Evolutionary conservation across 2,888 invertebrate genomes (phyloP).

Genomic region (Andrena hattorfiana): DNA sequence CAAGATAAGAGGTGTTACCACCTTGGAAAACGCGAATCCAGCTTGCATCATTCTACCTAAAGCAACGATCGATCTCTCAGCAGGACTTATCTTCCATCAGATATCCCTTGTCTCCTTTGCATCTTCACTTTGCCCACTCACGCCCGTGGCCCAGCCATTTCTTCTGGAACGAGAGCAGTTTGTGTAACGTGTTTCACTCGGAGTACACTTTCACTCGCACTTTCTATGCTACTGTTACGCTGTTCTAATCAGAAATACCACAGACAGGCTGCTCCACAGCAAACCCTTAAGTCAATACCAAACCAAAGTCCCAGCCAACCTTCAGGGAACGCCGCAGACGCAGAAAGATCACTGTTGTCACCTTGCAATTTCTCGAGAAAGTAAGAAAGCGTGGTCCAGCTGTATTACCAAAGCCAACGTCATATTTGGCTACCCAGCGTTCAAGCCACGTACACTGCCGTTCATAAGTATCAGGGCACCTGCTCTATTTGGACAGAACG

Average conservation of each 20-base stretch:
- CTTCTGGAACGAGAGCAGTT: conserved; percentile 9
- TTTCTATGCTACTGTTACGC: conserved; percentile 33
- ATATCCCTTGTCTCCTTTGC: not conserved
- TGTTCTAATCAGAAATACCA: not conserved
- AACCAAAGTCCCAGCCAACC: not conserved
- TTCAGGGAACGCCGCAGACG: not conserved
- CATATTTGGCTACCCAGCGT: not conserved
- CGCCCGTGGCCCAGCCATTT: not conserved
- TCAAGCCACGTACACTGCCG: not conserved
- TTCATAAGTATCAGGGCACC: too few relatives aligned
- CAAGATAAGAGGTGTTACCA: not conserved
- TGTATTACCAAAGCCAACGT: not conserved
- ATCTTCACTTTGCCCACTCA: not conserved
- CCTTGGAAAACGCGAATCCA: not conserved
- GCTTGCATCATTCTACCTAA: not conserved
- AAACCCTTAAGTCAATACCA: not conserved
- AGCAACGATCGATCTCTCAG: not conserved
- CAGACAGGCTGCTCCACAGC: not conserved
- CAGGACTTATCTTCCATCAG: not conserved
- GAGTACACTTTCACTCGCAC: conserved; percentile 33
- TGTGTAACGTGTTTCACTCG: conserved; percentile 16
- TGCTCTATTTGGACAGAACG: too few relatives aligned
- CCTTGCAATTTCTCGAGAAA: not conserved
- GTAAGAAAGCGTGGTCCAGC: not conserved
- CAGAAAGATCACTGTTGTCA: not conserved